Base-by-base conservation (phyloP, 1,140 invertebrate species). In the Drosophila repleta region DNA sequence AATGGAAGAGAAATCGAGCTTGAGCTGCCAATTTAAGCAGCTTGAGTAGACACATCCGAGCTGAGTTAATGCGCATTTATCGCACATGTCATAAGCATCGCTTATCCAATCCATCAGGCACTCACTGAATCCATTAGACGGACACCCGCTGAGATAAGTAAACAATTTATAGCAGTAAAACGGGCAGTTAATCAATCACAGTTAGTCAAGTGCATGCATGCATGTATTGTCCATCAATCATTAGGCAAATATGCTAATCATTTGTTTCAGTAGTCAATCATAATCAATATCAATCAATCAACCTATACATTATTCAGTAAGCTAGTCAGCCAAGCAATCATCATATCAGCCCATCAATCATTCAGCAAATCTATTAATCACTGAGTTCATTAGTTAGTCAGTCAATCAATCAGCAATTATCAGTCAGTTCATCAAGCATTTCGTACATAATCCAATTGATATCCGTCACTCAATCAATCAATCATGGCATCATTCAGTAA, bases 1-100 rank as follows among this genome's bases (percentile, higher is more conserved):
- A 48, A 48, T 46, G 32, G 32, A 35, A 35, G 11, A 13, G 32
- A 35, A 35, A 35, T 35, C 39, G 39, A 15, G 39, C n/a, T 43
- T 17, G 39, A 43, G 39, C 2, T 15, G 32, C 15, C 39, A 17
- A 43, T 17, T 43, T 17, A 15, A 32, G 29, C 29, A 32, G 29
- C 29, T 32, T 32, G 29, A 35, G 11, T 35, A 35, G 32, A 35
- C 8, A 13, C 11, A 35, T 35, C 32, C 10, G 11, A 11, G 32
- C 10, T 35, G 32, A 35, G 32, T 35, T 35, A 35, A 13, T 35
- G 2, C 7, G 10, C 11, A 35, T 35, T 35, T 13, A 13, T 13
- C 32, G 11, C 2, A 35, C 10, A 0, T 11, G 32, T 13, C 2
- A 7, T 10, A 35, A 13, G 32, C 3, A 35, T 35, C 4, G 2